phyloP scores from a whole-genome alignment of 2,888 invertebrate genomes.

The Latrodectus elegans region DNA sequence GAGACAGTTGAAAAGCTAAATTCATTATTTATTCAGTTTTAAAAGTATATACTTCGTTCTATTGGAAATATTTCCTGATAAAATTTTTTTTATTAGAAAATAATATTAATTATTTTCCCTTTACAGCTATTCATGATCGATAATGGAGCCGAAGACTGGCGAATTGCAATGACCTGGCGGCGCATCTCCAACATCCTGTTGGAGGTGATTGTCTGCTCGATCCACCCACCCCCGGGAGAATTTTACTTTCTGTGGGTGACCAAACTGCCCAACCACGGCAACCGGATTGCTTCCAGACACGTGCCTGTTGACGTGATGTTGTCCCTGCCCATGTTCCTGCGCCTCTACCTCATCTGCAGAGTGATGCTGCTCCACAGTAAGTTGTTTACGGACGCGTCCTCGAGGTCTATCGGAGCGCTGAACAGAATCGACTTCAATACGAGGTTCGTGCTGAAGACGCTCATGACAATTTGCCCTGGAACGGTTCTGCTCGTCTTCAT shows the following conservation, averaged over 20 bases:
- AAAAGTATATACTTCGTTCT: no score
- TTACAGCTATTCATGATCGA: conserved; percentile 99
- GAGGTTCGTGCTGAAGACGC: conserved; percentile 94
- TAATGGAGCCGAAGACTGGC: conserved; percentile 99
- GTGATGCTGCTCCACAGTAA: conserved; percentile 99
- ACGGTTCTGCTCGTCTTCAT: conserved; percentile 98
- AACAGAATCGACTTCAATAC: conserved; percentile 98
- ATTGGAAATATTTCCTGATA: no score
- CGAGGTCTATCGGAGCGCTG: conserved; percentile 96
- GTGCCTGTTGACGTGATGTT: conserved; percentile 97
- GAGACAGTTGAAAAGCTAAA: no score
- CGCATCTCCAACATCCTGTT: conserved; percentile 93
- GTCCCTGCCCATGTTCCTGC: conserved; percentile 99
- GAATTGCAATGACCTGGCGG: conserved; percentile 99
- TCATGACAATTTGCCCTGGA: conserved; percentile 99
- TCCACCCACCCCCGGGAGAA: conserved; percentile 98
- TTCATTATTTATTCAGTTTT: no score
- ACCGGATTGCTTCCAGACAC: conserved; percentile 73
- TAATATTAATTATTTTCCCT: conserved; percentile 10
- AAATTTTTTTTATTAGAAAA: neutral
- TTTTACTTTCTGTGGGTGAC: conserved; percentile 97
- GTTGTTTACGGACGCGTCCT: conserved; percentile 99
- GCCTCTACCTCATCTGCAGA: conserved; percentile 98
- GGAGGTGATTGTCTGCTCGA: conserved; percentile 95
- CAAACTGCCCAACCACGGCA: conserved; percentile 87